Base-by-base conservation (phyloP, 1,140 invertebrate genomes). In the Drosophila chauvacae region DNA sequence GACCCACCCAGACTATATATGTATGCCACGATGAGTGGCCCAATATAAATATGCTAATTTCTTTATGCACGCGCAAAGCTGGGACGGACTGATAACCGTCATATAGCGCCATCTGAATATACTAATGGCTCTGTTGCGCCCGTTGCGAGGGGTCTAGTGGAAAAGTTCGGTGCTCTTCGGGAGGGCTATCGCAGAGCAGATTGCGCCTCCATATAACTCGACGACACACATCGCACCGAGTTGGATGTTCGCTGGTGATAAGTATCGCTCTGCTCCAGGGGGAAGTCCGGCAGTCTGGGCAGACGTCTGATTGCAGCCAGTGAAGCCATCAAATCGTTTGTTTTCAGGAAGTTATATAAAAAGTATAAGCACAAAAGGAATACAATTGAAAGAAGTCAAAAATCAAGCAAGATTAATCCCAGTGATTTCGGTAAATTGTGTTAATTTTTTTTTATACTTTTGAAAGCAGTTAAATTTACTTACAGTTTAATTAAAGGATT, bases 11-110 rank as follows among this genome's bases (percentile, higher is more conserved):
- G 33, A 35, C 33, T 30, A 62, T 6, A 6, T 10, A 26, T 68
- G 13, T 50, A 28, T 44, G 20, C 16, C 13, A 10, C 16, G 7
- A 10, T 44, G 44, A 47, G 39, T 60, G 45, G 23, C 39, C 47
- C 33, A 73, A 61, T 73, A 73, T 45, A 47, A 62, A 62, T 62
- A 74, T 74, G 69, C 57, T 74, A 73, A 74, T 74, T 74, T 61
- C 18, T 42, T 20, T 37, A 72, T 74, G 48, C 71, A 74, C 41
- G 71, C 57, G 57, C 48, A 18, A 41, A 30, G 66, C 20, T 20
- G 39, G 30, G 11, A 26, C 28, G 6, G 33, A 23, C 50, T 63
- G 70, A 74, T 74, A 53, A 53, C 23, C 14, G 33, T 18, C n/a
- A 10, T 18, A 30, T 30, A 35, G n/a, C 20, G 16, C 13, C 42